A percentile compares a stretch with the other conserved stretches of the same genome.
These are phyloP conservation scores for Pygoscelis antarcticus DNA, from an alignment of 2,113 vertebrate species.

Conservation along the genomic window DNA sequence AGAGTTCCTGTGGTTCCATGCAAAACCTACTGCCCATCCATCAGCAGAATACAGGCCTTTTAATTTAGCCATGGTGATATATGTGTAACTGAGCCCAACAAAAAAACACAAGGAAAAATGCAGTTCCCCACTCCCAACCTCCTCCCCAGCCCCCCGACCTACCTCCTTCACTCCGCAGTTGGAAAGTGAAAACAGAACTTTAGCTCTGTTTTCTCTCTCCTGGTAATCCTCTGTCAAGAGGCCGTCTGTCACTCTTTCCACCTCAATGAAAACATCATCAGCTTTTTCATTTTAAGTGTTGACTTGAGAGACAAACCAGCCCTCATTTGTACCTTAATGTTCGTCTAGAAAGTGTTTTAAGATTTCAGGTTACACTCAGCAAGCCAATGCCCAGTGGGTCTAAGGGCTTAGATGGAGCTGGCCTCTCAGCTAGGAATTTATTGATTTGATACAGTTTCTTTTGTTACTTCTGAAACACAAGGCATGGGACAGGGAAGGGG, in stretches of 20 bases:
- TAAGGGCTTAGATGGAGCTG: constrained; percentile 43
- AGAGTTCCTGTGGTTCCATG: not conserved
- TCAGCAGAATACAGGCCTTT: constrained; percentile 64
- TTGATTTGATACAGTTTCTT: constrained; percentile 76
- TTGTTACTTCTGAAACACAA: constrained; percentile 69
- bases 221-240: constrained; percentile 73
- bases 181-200: constrained; percentile 77
- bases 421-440: constrained; percentile 63
- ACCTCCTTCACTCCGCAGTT: constrained; percentile 48
- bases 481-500: not conserved
- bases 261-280: constrained; percentile 69
- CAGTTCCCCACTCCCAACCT: not conserved
- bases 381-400: constrained; percentile 61
- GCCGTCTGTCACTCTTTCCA: constrained; percentile 66
- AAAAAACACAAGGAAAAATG: constrained; percentile 62
- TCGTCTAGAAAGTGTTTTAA: constrained; percentile 64
- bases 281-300: constrained; percentile 70
- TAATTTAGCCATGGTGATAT: constrained; percentile 72
- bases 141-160: not conserved
- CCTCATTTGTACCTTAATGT: constrained; percentile 59
- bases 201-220: constrained; percentile 62
- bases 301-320: constrained; percentile 72
- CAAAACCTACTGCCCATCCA: constrained; percentile 51
- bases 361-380: constrained; percentile 70
- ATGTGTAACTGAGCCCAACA: constrained; percentile 67